A percentile compares a stretch with the other conserved stretches of the same genome.
Evolutionary conservation across 2,888 invertebrate genomes (phyloP).

Genomic region (Eupelmus urozonus): DNA sequence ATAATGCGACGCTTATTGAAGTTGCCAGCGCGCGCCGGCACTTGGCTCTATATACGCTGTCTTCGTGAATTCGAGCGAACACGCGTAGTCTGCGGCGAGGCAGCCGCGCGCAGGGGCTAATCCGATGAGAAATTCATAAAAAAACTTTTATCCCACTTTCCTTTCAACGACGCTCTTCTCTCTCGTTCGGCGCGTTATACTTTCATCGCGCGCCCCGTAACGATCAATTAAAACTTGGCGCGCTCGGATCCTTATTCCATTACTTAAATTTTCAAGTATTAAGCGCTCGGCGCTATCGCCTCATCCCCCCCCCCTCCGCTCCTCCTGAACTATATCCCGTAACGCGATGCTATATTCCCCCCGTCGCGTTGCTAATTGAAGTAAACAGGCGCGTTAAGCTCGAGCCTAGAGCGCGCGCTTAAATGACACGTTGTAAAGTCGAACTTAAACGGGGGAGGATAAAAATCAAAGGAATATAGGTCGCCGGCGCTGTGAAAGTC

Average conservation of each 20-base stretch:
- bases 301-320: not conserved
- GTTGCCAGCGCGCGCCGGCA: not conserved
- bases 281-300: constrained; percentile 1
- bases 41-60: not conserved
- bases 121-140: constrained; percentile 53
- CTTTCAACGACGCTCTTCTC: constrained; percentile 16
- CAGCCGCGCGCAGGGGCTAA: constrained; percentile 20
- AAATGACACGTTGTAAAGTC: not conserved
- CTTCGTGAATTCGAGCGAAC: not conserved
- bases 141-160: constrained; percentile 41
- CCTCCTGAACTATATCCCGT: not conserved
- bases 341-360: not conserved
- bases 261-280: constrained; percentile 42
- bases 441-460: not conserved
- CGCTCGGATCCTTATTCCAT: constrained; percentile 37
- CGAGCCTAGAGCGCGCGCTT: not conserved
- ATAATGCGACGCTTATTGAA: constrained; percentile 41
- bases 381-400: constrained; percentile 11
- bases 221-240: constrained; percentile 44
- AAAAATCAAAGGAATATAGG: not conserved
- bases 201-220: constrained; percentile 12
- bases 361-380: constrained; percentile 4
- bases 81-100: not conserved
- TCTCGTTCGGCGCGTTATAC: constrained; percentile 7
- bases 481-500: not conserved